Evolutionary conservation across 2,888 invertebrate species (phyloP), one percentile per base, ranked within the genome.

Genomic region (Cephus rjabovi): DNA sequence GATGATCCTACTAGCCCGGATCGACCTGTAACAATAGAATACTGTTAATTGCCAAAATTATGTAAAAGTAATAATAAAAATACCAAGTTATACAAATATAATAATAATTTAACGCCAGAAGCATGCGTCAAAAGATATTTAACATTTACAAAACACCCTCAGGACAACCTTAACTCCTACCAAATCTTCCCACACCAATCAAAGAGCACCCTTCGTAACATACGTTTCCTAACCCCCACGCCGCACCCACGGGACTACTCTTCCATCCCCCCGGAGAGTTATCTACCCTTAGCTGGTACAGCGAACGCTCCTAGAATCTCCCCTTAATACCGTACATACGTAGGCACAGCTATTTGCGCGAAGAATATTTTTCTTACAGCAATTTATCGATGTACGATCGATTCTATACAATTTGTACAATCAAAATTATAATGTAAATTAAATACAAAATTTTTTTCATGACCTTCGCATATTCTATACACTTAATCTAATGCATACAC

Each of bases 141-240:
- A 31, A 31, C 15, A 31, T 71, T 71, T 11, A 71, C 71, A 23
- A 34, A 71, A 34, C 33, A 71, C 9, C 71, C 71, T 31, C 23
- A 1, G 31, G 71, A 30, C 31, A 71, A 71, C 12, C 84, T 84
- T 84, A 86, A 89, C 87, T 85, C 86, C 81, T 85, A 86, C 86
- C 84, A 87, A 86, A 88, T 88, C 89, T 91, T 90, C 90, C 89
- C 90, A 90, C 90, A 91, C 89, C 90, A 91, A 91, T 91, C 90
- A 90, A 89, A 89, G 88, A 83, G 86, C 87, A 87, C 87, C 88
- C 88, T 85, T 87, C 85, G 68, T 69, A 31, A 12, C 56, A n/a
- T 31, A 77, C 34, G 56, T 33, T 76, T 35, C 75, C 34, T 34
- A 69, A 37, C 34, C 68, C 68, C 74, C 76, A 33, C 70, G 37